Evolutionary conservation across 2,797 vertebrate genomes (phyloP).

Genomic region (Smutsia temminckii): DNA sequence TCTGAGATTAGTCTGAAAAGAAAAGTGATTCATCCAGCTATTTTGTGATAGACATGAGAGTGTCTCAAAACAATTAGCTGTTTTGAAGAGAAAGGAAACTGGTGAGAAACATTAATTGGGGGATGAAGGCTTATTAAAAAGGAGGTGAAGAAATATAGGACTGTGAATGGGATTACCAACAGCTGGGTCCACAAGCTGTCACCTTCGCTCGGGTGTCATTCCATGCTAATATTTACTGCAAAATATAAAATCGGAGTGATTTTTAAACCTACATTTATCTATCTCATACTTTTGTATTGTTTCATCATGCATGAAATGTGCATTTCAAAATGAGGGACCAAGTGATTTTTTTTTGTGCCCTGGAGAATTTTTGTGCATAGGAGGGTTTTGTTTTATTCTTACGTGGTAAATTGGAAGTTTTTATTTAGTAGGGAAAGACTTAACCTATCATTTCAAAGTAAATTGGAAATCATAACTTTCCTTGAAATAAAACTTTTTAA

Average conservation of each 20-base stretch:
- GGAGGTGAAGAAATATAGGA: background rate
- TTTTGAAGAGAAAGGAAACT: background rate
- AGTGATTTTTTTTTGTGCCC: background rate
- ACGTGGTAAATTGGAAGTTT: background rate
- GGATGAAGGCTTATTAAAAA: background rate
- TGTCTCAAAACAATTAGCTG: background rate
- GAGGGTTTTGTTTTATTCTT: conserved; percentile 13
- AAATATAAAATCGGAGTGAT: background rate
- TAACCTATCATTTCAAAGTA: background rate
- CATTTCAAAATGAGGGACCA: background rate
- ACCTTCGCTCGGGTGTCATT: conserved; percentile 21
- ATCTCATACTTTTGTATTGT: conserved; percentile 36
- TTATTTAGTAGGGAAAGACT: conserved; percentile 4
- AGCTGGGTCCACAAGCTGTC: background rate
- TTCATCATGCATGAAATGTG: background rate
- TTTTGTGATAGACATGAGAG: background rate
- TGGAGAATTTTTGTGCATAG: background rate
- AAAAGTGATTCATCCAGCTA: background rate
- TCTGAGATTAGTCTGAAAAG: conserved; percentile 5
- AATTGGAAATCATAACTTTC: background rate
- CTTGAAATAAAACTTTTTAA: conserved; percentile 5
- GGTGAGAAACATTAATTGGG: conserved; percentile 11
- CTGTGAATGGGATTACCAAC: background rate
- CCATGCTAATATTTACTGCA: background rate
- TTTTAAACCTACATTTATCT: background rate